These are phyloP conservation scores for Lordiphosa mommai DNA, from an alignment of 1,140 invertebrate species.

Conservation along the genomic window DNA sequence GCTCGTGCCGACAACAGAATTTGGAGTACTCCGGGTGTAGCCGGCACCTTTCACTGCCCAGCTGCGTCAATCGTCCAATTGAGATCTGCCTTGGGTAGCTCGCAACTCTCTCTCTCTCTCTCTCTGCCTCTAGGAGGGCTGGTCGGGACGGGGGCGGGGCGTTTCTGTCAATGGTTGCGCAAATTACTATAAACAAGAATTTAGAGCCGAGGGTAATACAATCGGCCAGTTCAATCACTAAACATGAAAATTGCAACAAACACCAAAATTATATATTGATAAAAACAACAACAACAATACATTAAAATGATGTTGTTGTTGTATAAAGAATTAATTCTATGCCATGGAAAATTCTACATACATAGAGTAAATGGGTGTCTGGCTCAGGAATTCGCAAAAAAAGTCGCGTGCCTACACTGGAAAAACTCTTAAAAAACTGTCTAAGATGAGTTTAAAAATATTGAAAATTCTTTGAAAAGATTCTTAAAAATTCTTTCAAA, in stretches of 20 bases:
- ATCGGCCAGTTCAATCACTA: conserved; percentile 50
- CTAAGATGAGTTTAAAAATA: conserved; percentile 24
- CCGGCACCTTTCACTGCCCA: conserved; percentile 69
- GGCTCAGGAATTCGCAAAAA: conserved; percentile 15
- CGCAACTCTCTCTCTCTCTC: conserved; percentile 2
- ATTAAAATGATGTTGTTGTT: too few relatives aligned
- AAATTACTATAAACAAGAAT: conserved; percentile 69
- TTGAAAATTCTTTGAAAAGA: conserved; percentile 14
- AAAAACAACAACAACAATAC: conserved; percentile 24
- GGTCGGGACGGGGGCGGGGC: conserved; percentile 15
- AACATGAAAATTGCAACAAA: conserved; percentile 61
- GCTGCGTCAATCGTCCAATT: conserved; percentile 54
- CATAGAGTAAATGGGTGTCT: conserved; percentile 1
- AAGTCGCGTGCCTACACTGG: conserved; percentile 62
- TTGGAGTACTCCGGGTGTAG: conserved; percentile 50
- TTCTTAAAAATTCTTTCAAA: background rate
- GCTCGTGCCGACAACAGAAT: conserved; percentile 43
- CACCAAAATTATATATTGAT: conserved; percentile 66
- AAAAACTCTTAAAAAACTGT: conserved; percentile 14
- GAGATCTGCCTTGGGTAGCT: conserved; percentile 52
- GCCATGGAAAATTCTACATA: conserved; percentile 39
- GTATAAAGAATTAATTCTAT: conserved; percentile 45
- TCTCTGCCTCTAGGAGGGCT: conserved; percentile 10
- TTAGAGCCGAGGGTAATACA: conserved; percentile 60
- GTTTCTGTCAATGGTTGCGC: conserved; percentile 54